These are phyloP conservation scores for Pachyrhynchus sulphureomaculatus DNA, from an alignment of 1,140 invertebrate species.

Conservation along the genomic window DNA sequence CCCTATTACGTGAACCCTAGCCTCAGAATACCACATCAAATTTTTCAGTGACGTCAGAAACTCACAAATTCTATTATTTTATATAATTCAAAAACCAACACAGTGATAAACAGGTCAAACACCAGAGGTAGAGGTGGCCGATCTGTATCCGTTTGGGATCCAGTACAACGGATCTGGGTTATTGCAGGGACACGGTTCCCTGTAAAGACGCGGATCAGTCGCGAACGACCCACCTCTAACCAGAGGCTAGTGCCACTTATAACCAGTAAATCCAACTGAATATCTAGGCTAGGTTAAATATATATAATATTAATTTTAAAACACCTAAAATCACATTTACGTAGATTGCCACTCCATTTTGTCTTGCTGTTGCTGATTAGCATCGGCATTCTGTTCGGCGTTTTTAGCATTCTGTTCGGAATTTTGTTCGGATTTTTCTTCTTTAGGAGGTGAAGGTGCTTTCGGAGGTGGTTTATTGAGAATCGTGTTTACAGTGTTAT, in stretches of 20 bases:
- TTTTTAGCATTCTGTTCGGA: slow-evolving; percentile 30
- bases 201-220: too few relatives aligned
- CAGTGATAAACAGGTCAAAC: too few relatives aligned
- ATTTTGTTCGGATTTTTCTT: slow-evolving; percentile 38
- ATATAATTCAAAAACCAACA: too few relatives aligned
- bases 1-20: too few relatives aligned
- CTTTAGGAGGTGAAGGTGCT: slow-evolving; percentile 56
- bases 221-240: background rate
- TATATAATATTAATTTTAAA: slow-evolving; percentile 20
- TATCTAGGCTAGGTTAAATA: slow-evolving; percentile 7
- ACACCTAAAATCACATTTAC: slow-evolving; percentile 25
- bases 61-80: too few relatives aligned
- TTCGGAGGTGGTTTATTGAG: slow-evolving; percentile 86
- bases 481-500: slow-evolving; percentile 69
- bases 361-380: slow-evolving; percentile 33
- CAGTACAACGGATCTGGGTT: too few relatives aligned
- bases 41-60: too few relatives aligned
- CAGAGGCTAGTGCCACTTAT: background rate
- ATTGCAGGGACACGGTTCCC: too few relatives aligned
- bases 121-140: too few relatives aligned
- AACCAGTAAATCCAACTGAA: slow-evolving; percentile 5
- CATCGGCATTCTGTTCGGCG: slow-evolving; percentile 17
- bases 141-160: too few relatives aligned
- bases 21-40: too few relatives aligned
- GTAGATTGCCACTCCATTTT: slow-evolving; percentile 45